These are phyloP conservation scores for Centropristis striata DNA, from an alignment of 2,113 vertebrate genomes.

Conservation along the genomic window DNA sequence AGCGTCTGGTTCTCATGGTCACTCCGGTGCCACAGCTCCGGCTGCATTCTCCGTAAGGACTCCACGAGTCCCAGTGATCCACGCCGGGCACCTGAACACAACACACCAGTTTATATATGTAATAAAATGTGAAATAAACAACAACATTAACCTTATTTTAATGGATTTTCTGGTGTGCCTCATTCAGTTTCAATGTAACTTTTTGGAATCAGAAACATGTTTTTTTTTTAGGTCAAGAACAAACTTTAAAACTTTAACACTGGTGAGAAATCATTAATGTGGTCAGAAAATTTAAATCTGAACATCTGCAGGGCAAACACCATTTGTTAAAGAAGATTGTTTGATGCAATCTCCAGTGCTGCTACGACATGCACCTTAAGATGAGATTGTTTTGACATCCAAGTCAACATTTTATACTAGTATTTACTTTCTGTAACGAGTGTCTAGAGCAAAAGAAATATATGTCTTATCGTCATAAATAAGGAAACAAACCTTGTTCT, in stretches of 20 bases:
- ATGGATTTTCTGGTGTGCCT: background rate
- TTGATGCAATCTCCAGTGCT: too few relatives aligned
- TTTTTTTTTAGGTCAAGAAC: too few relatives aligned
- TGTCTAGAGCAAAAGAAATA: too few relatives aligned
- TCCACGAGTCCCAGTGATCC: constrained; percentile 92
- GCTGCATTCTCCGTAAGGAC: constrained; percentile 91
- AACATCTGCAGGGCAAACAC: background rate
- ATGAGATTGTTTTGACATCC: too few relatives aligned
- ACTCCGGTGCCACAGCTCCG: constrained; percentile 93
- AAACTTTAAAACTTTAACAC: background rate
- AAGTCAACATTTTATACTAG: too few relatives aligned
- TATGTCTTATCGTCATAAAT: too few relatives aligned
- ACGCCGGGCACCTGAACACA: constrained; percentile 67
- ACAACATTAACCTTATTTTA: background rate
- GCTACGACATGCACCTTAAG: too few relatives aligned
- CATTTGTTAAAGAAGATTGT: background rate
- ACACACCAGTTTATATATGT: background rate
- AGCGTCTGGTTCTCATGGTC: constrained; percentile 87
- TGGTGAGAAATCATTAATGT: background rate
- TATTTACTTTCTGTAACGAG: too few relatives aligned
- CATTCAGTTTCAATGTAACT: background rate
- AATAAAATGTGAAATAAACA: background rate
- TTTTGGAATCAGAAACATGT: background rate
- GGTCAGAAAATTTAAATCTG: background rate
- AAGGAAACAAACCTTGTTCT: too few relatives aligned